phyloP scores from a whole-genome alignment of 2,797 vertebrate species.

The Scolopax rusticola region DNA sequence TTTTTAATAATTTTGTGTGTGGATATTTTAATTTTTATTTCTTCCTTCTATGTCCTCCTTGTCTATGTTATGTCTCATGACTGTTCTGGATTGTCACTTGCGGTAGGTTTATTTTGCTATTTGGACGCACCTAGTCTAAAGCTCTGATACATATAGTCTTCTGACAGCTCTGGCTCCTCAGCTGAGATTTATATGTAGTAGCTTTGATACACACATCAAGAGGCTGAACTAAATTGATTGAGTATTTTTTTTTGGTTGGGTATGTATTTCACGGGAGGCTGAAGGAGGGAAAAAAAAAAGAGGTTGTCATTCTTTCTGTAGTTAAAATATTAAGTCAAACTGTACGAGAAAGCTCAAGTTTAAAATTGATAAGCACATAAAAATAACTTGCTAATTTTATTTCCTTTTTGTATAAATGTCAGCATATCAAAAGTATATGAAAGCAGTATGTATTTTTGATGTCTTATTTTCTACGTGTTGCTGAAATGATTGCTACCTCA shows the following conservation, averaged over 20 bases:
- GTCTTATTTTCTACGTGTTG: not conserved
- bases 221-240: conserved; percentile 97
- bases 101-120: conserved; percentile 98
- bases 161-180: conserved; percentile 88
- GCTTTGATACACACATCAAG: conserved; percentile 87
- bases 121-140: conserved; percentile 90
- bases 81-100: conserved; percentile 98
- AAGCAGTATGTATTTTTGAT: conserved; percentile 16
- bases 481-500: not conserved
- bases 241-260: not conserved
- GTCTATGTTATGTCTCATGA: conserved; percentile 99
- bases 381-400: conserved; percentile 20
- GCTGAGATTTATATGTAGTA: conserved; percentile 84
- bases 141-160: conserved; percentile 88
- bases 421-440: conserved; percentile 23
- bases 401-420: conserved; percentile 38
- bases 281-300: not conserved
- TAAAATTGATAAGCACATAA: not conserved
- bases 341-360: conserved; percentile 77
- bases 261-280: not conserved
- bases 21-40: conserved; percentile 99
- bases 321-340: conserved; percentile 39
- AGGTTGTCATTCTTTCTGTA: conserved; percentile 16
- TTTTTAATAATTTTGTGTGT: conserved; percentile 88
- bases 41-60: conserved; percentile 99